Percentiles rank a stretch among this genome's conserved stretches.
Conservation (phyloP, 1,140 invertebrate genomes). For the Musca vetustissima region DNA sequence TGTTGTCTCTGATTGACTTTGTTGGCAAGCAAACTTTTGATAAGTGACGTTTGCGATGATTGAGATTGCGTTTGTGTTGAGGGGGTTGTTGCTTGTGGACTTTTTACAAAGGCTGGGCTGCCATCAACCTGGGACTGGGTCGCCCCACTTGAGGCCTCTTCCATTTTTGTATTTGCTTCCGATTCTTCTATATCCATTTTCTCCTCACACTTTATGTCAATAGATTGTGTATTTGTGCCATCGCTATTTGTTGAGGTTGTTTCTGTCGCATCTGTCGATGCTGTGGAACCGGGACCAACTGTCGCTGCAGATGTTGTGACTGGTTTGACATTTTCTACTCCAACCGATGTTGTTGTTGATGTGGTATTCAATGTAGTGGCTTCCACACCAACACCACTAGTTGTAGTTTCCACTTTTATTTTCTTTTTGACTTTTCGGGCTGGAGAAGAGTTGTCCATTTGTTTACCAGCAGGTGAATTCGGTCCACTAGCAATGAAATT, state of each 20-base stretch:
- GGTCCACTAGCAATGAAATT: background rate
- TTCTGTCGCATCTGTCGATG: background rate
- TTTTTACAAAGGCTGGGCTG: background rate
- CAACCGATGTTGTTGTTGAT: background rate
- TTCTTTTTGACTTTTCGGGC: conserved; percentile 1
- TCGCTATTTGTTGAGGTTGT: background rate
- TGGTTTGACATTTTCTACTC: background rate
- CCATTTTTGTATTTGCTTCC: background rate
- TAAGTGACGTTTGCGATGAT: conserved; percentile 61
- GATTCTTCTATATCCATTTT: conserved; percentile 13
- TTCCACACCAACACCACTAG: background rate
- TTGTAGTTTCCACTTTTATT: background rate
- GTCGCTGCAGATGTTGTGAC: background rate
- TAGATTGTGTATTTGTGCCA: background rate
- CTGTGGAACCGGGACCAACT: background rate
- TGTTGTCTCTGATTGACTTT: conserved; percentile 69
- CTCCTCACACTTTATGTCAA: background rate
- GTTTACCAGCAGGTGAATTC: background rate
- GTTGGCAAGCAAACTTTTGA: conserved; percentile 83
- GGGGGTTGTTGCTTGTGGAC: background rate
- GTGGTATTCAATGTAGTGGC: no score
- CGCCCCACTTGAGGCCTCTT: background rate
- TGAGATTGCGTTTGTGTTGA: background rate
- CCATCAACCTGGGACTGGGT: background rate
- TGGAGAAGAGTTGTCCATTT: conserved; percentile 33